Evolutionary conservation across 2,888 invertebrate species (phyloP).

Genomic region (Drosophila paranaensis): DNA sequence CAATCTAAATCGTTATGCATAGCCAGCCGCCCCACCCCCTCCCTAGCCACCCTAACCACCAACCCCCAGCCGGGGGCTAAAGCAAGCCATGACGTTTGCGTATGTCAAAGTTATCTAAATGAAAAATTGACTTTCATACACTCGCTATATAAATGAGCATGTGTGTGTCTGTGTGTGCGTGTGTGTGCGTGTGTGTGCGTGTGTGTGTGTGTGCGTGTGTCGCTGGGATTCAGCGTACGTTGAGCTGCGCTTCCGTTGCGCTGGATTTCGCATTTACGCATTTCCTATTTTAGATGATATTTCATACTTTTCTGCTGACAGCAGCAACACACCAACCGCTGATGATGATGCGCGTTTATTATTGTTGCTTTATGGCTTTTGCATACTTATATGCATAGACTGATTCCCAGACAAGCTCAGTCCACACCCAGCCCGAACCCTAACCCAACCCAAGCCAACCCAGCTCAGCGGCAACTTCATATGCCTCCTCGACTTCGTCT

Average conservation of each 20-base stretch:
- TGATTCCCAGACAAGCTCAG: slow-evolving; percentile 25
- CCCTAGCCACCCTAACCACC: neutral
- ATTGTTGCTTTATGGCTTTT: slow-evolving; percentile 78
- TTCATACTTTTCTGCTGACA: slow-evolving; percentile 77
- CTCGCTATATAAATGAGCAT: slow-evolving; percentile 22
- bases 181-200: slow-evolving; percentile 11
- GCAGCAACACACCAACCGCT: slow-evolving; percentile 56
- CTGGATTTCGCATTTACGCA: slow-evolving; percentile 79
- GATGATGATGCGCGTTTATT: slow-evolving; percentile 80
- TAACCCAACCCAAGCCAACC: neutral
- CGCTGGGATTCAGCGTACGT: slow-evolving; percentile 60
- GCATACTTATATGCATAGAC: slow-evolving; percentile 59
- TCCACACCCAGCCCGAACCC: neutral
- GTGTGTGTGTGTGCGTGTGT: slow-evolving; percentile 9
- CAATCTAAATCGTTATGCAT: slow-evolving; percentile 74
- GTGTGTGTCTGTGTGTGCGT: slow-evolving; percentile 8
- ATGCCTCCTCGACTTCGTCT: slow-evolving; percentile 19
- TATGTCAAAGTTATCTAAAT: slow-evolving; percentile 80
- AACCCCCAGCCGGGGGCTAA: slow-evolving; percentile 25
- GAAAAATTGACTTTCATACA: slow-evolving; percentile 78
- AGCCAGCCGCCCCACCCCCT: slow-evolving; percentile 27
- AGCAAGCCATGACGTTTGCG: slow-evolving; percentile 72
- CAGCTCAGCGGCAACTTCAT: slow-evolving; percentile 7
- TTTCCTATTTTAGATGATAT: slow-evolving; percentile 80
- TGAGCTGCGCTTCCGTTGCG: slow-evolving; percentile 73